Evolutionary conservation across 2,113 vertebrate genomes (phyloP).

Genomic region (Nesogale talazaci): DNA sequence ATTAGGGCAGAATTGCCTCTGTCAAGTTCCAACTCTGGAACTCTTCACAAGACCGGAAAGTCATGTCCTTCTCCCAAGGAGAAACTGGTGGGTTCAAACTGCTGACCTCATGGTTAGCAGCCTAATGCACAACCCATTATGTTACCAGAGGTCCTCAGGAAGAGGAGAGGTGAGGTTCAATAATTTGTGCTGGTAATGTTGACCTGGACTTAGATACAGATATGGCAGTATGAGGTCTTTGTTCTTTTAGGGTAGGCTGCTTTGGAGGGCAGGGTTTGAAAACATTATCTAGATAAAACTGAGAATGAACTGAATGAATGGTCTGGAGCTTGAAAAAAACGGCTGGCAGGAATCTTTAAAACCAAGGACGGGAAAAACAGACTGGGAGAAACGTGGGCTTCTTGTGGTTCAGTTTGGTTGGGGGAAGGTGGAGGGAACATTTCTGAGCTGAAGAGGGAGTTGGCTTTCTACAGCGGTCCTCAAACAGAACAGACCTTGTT

Average conservation of each 20-base stretch:
- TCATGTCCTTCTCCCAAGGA: no score
- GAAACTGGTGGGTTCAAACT: no score
- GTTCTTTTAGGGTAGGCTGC: not conserved
- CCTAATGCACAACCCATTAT: not conserved
- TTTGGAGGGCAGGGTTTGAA: not conserved
- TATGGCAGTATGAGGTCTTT: not conserved
- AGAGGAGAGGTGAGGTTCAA: not conserved
- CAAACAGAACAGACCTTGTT: constrained; percentile 34
- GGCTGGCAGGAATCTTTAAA: constrained; percentile 10
- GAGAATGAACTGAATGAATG: constrained; percentile 29
- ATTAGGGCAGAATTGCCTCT: no score
- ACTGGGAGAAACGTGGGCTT: not conserved
- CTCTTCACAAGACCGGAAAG: no score
- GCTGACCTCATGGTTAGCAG: no score
- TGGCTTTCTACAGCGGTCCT: not conserved
- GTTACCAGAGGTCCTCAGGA: no score
- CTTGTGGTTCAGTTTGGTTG: constrained; percentile 12
- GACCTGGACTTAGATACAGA: not conserved
- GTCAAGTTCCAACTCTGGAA: no score
- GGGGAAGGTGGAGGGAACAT: rapidly evolving
- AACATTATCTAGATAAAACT: not conserved
- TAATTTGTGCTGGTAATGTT: not conserved
- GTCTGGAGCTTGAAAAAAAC: constrained; percentile 3
- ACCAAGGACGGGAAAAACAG: not conserved
- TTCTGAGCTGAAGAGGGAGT: not conserved